Evolutionary conservation across 2,113 vertebrate species (phyloP).

Genomic region (Heteronetta atricapilla): DNA sequence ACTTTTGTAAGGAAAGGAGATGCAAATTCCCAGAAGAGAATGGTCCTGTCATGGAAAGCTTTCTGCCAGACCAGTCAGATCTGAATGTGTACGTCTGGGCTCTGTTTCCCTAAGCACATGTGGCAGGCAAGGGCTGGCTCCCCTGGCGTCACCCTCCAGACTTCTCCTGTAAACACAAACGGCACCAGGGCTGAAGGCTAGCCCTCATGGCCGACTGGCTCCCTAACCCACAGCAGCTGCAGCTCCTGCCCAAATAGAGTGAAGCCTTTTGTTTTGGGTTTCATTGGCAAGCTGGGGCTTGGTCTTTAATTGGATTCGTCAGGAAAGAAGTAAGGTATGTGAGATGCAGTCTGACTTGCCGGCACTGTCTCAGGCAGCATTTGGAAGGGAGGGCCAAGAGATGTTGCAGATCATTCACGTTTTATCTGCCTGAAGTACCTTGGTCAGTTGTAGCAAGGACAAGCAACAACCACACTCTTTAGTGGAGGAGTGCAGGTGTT

Average conservation of each 20-base stretch:
- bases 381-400: background rate
- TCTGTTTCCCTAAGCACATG: background rate
- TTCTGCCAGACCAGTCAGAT: background rate
- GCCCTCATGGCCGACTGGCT: background rate
- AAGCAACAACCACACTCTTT: background rate
- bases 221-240: background rate
- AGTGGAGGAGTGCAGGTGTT: background rate
- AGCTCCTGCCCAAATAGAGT: background rate
- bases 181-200: background rate
- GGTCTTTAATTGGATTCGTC: background rate
- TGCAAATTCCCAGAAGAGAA: background rate
- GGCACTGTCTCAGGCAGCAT: background rate
- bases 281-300: background rate
- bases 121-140: background rate
- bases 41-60: background rate
- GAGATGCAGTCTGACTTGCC: background rate
- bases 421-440: background rate
- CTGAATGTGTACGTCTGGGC: background rate
- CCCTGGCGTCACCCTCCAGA: background rate
- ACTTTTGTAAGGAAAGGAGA: background rate
- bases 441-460: background rate
- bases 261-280: background rate
- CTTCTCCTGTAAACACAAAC: background rate
- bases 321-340: background rate
- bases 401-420: background rate